A percentile compares a stretch with the other conserved stretches of the same genome.
These are phyloP conservation scores for Carassius gibelio DNA, from an alignment of 2,113 vertebrate species.

Conservation along the genomic window DNA sequence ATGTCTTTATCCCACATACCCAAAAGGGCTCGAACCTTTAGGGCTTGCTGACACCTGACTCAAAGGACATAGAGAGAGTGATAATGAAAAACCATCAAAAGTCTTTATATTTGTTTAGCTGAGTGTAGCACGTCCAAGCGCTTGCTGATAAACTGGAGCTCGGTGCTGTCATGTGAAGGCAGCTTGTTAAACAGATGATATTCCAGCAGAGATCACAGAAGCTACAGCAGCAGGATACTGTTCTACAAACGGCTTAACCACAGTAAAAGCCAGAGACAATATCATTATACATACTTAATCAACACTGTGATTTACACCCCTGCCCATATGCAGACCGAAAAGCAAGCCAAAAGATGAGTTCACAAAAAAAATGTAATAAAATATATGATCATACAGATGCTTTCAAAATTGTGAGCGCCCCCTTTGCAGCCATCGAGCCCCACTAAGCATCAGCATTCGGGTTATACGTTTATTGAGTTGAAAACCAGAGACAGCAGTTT, in stretches of 20 bases:
- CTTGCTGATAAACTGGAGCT: constrained; percentile 4
- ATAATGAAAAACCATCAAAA: neutral
- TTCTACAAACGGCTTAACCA: constrained; percentile 48
- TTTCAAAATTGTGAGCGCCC: neutral
- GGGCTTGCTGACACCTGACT: neutral
- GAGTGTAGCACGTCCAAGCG: neutral
- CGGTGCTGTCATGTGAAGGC: constrained; percentile 14
- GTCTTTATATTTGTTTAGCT: constrained; percentile 15
- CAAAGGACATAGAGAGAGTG: neutral
- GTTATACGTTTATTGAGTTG: neutral
- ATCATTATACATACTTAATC: constrained; percentile 47
- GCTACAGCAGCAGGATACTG: constrained; percentile 41
- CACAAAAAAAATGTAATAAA: neutral
- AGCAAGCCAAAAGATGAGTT: neutral
- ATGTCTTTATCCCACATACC: constrained; percentile 14
- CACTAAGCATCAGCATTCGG: neutral
- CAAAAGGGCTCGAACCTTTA: neutral
- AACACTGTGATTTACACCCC: constrained; percentile 29
- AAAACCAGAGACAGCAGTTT: neutral
- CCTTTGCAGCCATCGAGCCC: neutral
- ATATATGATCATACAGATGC: neutral
- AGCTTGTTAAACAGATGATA: constrained; percentile 52
- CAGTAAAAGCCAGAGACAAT: constrained; percentile 32
- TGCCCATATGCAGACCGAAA: neutral
- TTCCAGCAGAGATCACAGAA: constrained; percentile 56